Percentiles rank a stretch among this genome's conserved stretches.
Evolutionary conservation across 2,113 vertebrate genomes (phyloP).

Genomic region (Peromyscus californicus): DNA sequence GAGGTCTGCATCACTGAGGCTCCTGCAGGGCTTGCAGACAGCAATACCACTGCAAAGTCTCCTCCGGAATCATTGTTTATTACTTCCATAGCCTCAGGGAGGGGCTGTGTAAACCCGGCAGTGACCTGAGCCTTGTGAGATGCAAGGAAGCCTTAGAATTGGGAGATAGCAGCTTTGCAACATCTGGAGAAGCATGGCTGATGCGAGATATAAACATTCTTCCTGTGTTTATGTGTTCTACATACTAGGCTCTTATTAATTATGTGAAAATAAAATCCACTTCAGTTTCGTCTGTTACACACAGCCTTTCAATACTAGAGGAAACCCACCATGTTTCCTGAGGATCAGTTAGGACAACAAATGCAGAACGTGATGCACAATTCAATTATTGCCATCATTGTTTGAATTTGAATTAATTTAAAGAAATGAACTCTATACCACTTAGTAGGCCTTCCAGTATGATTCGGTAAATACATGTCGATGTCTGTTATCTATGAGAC

Average conservation of each 20-base stretch:
- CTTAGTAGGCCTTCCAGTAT: neutral
- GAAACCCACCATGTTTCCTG: neutral
- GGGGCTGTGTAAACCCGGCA: neutral
- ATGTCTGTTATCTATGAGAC: neutral
- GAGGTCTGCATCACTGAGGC: neutral
- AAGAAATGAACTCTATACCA: neutral
- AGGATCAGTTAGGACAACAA: neutral
- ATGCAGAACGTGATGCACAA: neutral
- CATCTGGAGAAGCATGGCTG: neutral
- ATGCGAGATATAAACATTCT: conserved; percentile 17
- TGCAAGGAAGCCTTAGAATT: neutral
- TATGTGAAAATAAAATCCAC: conserved; percentile 17
- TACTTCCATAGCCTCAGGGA: neutral
- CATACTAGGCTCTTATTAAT: neutral
- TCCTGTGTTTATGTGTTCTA: conserved; percentile 31
- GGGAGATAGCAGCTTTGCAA: neutral
- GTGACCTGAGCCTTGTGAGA: neutral
- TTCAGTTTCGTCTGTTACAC: neutral
- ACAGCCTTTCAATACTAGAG: neutral
- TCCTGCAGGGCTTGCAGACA: neutral
- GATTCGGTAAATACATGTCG: neutral
- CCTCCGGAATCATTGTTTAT: neutral
- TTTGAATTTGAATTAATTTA: conserved; percentile 1
- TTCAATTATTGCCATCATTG: conserved; percentile 8
- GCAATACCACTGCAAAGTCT: neutral